Evolutionary conservation across 2,888 invertebrate genomes (phyloP).

Genomic region (Cyclophora punctaria): DNA sequence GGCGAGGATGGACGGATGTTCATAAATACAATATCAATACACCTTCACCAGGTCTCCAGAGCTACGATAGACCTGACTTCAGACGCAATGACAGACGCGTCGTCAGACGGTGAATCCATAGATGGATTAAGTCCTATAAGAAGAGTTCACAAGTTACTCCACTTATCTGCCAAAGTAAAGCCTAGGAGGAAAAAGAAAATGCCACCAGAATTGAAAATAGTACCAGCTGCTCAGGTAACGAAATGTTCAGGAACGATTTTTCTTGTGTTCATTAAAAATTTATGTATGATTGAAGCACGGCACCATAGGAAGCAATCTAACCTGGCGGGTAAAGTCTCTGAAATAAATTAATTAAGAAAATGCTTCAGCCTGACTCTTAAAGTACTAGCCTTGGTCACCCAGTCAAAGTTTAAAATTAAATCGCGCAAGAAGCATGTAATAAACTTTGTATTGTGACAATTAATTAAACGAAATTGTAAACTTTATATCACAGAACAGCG

Average conservation of each 20-base stretch:
- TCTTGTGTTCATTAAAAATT: too few species aligned
- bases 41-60: slow-evolving; percentile 66
- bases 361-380: too few species aligned
- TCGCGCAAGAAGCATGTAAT: too few species aligned
- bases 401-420: too few species aligned
- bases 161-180: slow-evolving; percentile 50
- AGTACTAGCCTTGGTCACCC: too few species aligned
- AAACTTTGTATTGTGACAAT: neutral
- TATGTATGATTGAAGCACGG: too few species aligned
- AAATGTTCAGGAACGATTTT: too few species aligned
- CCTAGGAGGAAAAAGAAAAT: slow-evolving; percentile 67
- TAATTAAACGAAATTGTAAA: too few species aligned
- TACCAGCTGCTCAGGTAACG: slow-evolving; percentile 57
- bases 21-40: neutral
- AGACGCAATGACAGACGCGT: slow-evolving; percentile 79
- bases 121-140: slow-evolving; percentile 65
- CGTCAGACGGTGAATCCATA: slow-evolving; percentile 76
- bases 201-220: slow-evolving; percentile 70
- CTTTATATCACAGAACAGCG: slow-evolving; percentile 52
- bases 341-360: too few species aligned
- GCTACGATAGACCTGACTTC: slow-evolving; percentile 77
- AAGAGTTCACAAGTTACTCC: slow-evolving; percentile 57
- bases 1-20: neutral
- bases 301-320: too few species aligned
- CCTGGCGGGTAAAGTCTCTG: too few species aligned